Percentiles rank a stretch among this genome's conserved stretches.
Evolutionary conservation across 1,140 invertebrate species (phyloP).

Genomic region (Drosophila aff.): DNA sequence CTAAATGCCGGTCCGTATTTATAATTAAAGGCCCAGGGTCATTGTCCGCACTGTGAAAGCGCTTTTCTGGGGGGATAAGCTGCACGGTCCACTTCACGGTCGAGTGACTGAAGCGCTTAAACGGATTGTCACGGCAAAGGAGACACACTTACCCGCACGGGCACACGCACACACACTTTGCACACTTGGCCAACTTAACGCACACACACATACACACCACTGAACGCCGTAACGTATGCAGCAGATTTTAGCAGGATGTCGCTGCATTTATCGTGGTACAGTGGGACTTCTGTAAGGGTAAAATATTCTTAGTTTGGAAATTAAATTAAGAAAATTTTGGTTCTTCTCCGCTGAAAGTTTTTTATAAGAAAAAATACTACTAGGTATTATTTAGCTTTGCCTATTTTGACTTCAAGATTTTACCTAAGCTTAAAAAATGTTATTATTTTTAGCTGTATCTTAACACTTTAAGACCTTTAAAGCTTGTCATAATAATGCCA

Average conservation of each 20-base stretch:
- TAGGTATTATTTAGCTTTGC: too few species aligned
- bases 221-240: slow-evolving; percentile 68
- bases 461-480: too few species aligned
- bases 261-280: slow-evolving; percentile 16
- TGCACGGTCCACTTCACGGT: slow-evolving; percentile 44
- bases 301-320: neutral
- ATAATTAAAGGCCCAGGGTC: slow-evolving; percentile 47
- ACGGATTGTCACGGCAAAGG: slow-evolving; percentile 61
- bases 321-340: neutral
- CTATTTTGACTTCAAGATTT: too few species aligned
- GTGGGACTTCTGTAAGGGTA: neutral
- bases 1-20: slow-evolving; percentile 11
- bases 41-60: slow-evolving; percentile 45
- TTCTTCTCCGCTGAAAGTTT: too few species aligned
- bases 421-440: too few species aligned
- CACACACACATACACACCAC: slow-evolving; percentile 12
- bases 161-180: slow-evolving; percentile 17
- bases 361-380: too few species aligned
- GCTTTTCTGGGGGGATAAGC: slow-evolving; percentile 25
- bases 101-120: slow-evolving; percentile 57
- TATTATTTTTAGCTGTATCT: too few species aligned
- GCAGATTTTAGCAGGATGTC: slow-evolving; percentile 61
- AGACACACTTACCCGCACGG: slow-evolving; percentile 25
- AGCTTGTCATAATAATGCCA: too few species aligned
- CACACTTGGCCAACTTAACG: slow-evolving; percentile 33